Conservation (phyloP, 2,797 vertebrate species). For the Linurgus olivaceus region DNA sequence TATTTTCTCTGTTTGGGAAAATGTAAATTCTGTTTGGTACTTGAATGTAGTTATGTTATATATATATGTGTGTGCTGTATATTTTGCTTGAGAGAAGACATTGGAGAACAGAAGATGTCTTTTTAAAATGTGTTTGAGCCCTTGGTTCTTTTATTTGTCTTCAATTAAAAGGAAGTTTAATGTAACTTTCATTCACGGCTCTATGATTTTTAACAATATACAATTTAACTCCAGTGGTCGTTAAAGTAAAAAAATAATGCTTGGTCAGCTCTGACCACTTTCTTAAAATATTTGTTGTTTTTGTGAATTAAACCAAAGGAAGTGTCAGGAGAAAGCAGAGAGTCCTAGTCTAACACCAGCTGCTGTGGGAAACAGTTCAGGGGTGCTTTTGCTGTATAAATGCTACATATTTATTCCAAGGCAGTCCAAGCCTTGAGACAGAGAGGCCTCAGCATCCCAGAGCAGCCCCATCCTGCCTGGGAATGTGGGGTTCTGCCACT, state of each 20-base stretch:
- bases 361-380: background rate
- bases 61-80: slow-evolving; percentile 66
- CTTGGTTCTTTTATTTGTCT: slow-evolving; percentile 70
- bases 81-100: slow-evolving; percentile 76
- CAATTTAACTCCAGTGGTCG: background rate
- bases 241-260: background rate
- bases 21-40: slow-evolving; percentile 82
- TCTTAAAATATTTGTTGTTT: background rate
- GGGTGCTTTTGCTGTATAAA: background rate
- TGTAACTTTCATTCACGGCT: background rate
- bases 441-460: background rate
- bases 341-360: background rate
- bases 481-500: background rate
- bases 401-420: background rate
- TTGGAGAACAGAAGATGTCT: slow-evolving; percentile 17
- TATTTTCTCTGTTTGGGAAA: slow-evolving; percentile 70
- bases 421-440: background rate
- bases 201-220: background rate
- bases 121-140: slow-evolving; percentile 58
- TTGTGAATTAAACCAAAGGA: background rate
- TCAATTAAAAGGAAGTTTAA: slow-evolving; percentile 67
- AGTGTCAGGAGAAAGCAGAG: background rate
- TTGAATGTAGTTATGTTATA: slow-evolving; percentile 84
- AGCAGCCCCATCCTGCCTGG: background rate
- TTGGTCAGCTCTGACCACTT: background rate